Evolutionary conservation across 2,113 vertebrate species (phyloP).

Genomic region (Dryoscopus gambensis): DNA sequence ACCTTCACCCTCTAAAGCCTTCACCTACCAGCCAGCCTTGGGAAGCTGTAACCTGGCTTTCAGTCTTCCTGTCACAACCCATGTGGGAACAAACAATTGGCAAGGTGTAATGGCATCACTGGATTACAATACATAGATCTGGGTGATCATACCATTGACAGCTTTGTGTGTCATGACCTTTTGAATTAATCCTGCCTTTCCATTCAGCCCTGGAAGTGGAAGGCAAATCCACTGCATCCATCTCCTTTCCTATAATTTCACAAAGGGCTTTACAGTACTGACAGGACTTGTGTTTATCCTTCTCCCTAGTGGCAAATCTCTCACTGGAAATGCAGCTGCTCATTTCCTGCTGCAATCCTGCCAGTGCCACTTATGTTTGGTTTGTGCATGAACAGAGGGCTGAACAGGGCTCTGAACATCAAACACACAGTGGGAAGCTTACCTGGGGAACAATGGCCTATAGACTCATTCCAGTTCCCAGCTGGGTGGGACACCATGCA

Average conservation of each 20-base stretch:
- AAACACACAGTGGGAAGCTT: background rate
- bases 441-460: background rate
- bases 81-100: background rate
- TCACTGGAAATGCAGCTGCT: background rate
- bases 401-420: background rate
- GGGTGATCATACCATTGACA: background rate
- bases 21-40: background rate
- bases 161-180: background rate
- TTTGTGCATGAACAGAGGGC: background rate
- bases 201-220: background rate
- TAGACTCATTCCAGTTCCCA: background rate
- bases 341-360: background rate
- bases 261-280: background rate
- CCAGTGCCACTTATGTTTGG: background rate
- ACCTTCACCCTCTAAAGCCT: background rate
- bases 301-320: accelerated
- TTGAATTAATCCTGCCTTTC: background rate
- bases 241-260: background rate
- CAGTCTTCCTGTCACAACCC: background rate
- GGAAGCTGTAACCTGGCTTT: background rate
- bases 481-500: background rate
- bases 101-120: background rate
- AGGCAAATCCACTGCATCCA: background rate
- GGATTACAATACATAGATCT: background rate
- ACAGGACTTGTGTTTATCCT: background rate